Percentiles rank a stretch among this genome's conserved stretches.
phyloP scores from a whole-genome alignment of 92 coral and sea anemone species.

The Palythoa caribaeorum region DNA sequence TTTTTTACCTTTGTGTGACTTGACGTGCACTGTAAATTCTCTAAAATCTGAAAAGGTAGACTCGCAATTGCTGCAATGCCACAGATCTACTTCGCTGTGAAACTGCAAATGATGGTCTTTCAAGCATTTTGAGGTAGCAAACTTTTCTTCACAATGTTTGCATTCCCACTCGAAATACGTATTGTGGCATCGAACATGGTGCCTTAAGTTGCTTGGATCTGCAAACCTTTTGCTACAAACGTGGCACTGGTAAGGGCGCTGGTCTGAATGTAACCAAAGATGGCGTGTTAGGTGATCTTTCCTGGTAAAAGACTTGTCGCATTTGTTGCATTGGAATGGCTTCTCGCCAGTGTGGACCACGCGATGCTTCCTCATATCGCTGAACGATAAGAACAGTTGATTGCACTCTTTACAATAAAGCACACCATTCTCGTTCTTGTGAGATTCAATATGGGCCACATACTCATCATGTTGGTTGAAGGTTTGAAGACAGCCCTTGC shows the following conservation, averaged over 20 bases:
- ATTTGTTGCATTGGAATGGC: constrained; percentile 4
- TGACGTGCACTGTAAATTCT: constrained; percentile 32
- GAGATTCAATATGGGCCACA: background rate
- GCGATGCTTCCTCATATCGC: constrained; percentile 16
- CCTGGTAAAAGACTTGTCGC: constrained; percentile 8
- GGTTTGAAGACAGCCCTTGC: background rate
- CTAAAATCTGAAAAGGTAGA: constrained; percentile 26
- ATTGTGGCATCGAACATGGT: background rate
- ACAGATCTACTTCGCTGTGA: constrained; percentile 14
- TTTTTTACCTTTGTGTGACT: constrained; percentile 25
- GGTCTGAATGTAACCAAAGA: background rate
- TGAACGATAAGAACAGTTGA: background rate
- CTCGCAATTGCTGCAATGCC: constrained; percentile 27
- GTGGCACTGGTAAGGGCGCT: constrained; percentile 1
- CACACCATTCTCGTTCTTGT: constrained; percentile 8
- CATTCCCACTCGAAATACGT: background rate
- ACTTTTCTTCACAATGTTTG: constrained; percentile 8
- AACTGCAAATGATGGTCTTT: constrained; percentile 24
- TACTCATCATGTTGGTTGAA: background rate
- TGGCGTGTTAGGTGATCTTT: constrained; percentile 9
- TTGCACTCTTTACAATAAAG: background rate
- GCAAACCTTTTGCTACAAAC: constrained; percentile 15
- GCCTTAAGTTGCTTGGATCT: constrained; percentile 15
- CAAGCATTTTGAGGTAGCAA: background rate
- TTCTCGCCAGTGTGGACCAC: background rate